These are phyloP conservation scores for Melanocharis versteri DNA, from an alignment of 2,113 vertebrate genomes.

Conservation along the genomic window DNA sequence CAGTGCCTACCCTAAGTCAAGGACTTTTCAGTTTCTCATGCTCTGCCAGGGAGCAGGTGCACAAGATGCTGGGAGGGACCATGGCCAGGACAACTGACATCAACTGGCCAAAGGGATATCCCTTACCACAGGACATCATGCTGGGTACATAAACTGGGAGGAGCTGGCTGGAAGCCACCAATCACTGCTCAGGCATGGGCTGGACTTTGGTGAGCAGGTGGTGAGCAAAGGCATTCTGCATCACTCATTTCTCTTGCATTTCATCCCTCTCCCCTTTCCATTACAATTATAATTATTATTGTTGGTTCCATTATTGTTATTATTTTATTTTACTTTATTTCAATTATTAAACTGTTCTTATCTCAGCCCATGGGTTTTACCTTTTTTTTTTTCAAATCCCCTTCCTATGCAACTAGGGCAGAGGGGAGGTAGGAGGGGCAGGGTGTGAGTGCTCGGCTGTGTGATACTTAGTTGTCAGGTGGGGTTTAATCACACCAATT, in stretches of 20 bases:
- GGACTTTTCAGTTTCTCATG: background rate
- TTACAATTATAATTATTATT: background rate
- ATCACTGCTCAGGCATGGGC: background rate
- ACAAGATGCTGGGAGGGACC: background rate
- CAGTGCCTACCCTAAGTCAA: background rate
- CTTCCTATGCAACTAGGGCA: background rate
- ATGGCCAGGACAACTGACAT: background rate
- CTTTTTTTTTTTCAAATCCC: background rate
- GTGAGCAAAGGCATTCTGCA: background rate
- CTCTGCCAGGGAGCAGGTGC: background rate
- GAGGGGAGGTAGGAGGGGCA: background rate
- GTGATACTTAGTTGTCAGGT: background rate
- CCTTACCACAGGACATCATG: background rate
- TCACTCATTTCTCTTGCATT: background rate
- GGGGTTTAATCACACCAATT: background rate
- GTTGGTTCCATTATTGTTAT: background rate
- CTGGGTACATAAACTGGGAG: background rate
- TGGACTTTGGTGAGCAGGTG: background rate
- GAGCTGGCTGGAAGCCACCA: background rate
- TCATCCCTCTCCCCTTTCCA: background rate
- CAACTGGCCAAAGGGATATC: background rate
- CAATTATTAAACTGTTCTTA: background rate
- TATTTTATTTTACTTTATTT: background rate
- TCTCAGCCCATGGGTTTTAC: background rate
- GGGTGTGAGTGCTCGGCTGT: background rate